Percentiles rank a stretch among this genome's conserved stretches.
Conservation (phyloP, 2,113 vertebrate species). For the Galbula dea region DNA sequence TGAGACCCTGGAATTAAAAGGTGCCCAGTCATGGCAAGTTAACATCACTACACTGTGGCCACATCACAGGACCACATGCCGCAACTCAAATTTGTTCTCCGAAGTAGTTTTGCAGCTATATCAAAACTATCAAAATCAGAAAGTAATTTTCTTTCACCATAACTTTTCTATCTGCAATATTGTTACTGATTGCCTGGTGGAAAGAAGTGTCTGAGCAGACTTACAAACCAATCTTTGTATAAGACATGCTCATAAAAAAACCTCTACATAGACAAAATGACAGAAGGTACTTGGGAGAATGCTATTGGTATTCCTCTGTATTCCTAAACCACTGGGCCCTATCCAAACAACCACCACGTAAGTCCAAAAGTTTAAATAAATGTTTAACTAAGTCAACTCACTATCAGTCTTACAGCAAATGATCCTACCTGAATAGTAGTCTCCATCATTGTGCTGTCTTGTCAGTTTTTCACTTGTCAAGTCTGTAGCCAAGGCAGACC, state of each 20-base stretch:
- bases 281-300: not conserved
- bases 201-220: not conserved
- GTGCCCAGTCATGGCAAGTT: not conserved
- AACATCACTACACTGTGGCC: not conserved
- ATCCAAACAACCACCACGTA: not conserved
- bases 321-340: not conserved
- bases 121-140: not conserved
- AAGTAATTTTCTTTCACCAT: not conserved
- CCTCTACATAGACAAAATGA: not conserved
- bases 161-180: not conserved
- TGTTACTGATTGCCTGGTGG: not conserved
- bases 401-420: not conserved
- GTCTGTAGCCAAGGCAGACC: conserved; percentile 60
- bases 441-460: conserved; percentile 41
- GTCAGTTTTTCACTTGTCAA: conserved; percentile 64
- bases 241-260: not conserved
- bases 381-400: not conserved
- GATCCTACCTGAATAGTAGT: conserved; percentile 67
- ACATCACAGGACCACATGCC: not conserved
- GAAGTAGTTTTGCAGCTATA: not conserved
- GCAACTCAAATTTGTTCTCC: not conserved
- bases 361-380: not conserved
- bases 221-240: not conserved
- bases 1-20: not conserved
- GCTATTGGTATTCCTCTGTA: not conserved